Base-by-base conservation (phyloP, 1,140 invertebrate species). In the Oedothorax gibbosus region DNA sequence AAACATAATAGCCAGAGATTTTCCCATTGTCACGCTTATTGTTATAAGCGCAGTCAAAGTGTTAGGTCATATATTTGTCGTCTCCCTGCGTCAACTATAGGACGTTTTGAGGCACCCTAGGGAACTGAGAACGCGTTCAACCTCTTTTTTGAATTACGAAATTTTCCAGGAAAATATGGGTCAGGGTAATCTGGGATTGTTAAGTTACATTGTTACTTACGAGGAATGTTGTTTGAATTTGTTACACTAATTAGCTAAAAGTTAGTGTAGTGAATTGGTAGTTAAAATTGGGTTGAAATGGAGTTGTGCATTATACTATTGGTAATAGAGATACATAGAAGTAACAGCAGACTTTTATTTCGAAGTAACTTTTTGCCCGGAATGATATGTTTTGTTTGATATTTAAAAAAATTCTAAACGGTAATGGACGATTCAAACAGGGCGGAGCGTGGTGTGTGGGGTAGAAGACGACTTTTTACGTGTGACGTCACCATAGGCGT, bases 1-100 rank as follows among this genome's bases (percentile, higher is more conserved):
- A 35, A 66, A 66, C 12, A 18, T 71, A 71, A 71, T 71, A 51
- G 69, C 54, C 20, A 15, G 12, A 9, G 50, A 49, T 35, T 35
- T 71, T 53, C 50, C 69, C 69, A 35, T 35, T 71, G 54, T 71
- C 51, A 71, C 54, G 69, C n/a, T 20, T 66, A 9, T 21, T 50
- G 68, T 71, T 7, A 21, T 71, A 9, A 21, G 64, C 20, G 49
- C 15, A 20, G 64, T 66, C n/a, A 75, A 75, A 21, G 54, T 20
- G 10, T 14, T 57, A 20, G 54, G 72, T 57, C 54, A 75, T 75
- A 75, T 56, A 75, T 75, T 75, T 57, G 72, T 56, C 57, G 72
- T 57, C 53, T 75, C 57, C 35, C 72, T 57, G 35, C 35, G 72
- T 75, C 72, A 75, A 53, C 49, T 75, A 21, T 57, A 75, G 54